Percentiles rank a stretch among this genome's conserved stretches.
These are phyloP conservation scores for Anguilla obscura DNA, from an alignment of 2,797 vertebrate genomes.

Conservation along the genomic window DNA sequence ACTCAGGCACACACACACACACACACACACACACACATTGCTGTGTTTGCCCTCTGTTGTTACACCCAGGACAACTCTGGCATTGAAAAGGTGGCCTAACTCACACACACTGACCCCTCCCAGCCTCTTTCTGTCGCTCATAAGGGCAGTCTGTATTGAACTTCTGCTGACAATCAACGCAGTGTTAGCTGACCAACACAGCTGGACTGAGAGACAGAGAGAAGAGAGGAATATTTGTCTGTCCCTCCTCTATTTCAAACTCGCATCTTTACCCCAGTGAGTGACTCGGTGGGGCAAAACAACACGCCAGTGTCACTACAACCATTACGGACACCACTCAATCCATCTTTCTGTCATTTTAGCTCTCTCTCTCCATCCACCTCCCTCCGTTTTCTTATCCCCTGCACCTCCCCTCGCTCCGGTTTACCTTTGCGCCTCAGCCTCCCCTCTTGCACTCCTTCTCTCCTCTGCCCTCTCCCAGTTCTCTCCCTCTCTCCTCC, in stretches of 20 bases:
- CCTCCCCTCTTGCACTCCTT: background rate
- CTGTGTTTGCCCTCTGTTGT: slow-evolving; percentile 64
- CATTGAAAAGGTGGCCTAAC: slow-evolving; percentile 68
- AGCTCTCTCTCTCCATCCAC: background rate
- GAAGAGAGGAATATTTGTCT: slow-evolving; percentile 54
- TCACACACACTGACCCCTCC: slow-evolving; percentile 45
- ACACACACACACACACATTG: slow-evolving; percentile 41
- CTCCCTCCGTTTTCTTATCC: background rate
- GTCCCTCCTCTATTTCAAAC: slow-evolving; percentile 42
- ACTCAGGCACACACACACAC: slow-evolving; percentile 24
- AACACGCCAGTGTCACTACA: background rate
- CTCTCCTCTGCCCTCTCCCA: background rate
- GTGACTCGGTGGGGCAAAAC: background rate
- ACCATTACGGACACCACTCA: slow-evolving; percentile 29
- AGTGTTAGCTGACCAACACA: slow-evolving; percentile 70
- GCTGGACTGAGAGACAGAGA: slow-evolving; percentile 67
- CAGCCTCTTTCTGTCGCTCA: slow-evolving; percentile 61
- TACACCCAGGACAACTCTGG: slow-evolving; percentile 64
- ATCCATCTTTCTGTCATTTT: slow-evolving; percentile 14
- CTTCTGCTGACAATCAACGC: slow-evolving; percentile 70
- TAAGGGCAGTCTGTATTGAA: slow-evolving; percentile 70
- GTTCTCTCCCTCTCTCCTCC: slow-evolving; percentile 38
- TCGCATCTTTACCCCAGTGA: slow-evolving; percentile 17
- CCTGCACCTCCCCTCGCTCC: background rate
- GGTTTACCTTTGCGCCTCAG: background rate